These are phyloP conservation scores for Punctoribates punctum DNA, from an alignment of 2,888 invertebrate genomes.

Conservation along the genomic window DNA sequence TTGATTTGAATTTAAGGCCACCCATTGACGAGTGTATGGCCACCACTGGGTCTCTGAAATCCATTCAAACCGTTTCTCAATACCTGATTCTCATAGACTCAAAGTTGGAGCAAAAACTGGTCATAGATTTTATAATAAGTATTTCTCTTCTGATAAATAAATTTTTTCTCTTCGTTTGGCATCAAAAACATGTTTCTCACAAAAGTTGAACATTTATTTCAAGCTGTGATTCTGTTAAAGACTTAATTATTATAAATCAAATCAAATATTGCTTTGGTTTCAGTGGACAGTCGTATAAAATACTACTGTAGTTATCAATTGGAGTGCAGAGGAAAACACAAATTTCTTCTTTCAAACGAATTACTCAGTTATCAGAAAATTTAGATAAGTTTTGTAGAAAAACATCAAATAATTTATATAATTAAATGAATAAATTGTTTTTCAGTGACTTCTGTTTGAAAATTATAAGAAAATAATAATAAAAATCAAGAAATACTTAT, in stretches of 20 bases:
- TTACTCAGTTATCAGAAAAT: not conserved
- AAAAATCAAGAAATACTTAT: not conserved
- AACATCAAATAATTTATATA: conserved; percentile 13
- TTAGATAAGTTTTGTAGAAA: not conserved
- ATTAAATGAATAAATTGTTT: not conserved
- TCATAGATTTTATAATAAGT: too few relatives aligned
- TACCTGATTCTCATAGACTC: too few relatives aligned
- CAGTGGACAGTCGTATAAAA: not conserved
- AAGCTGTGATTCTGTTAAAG: not conserved
- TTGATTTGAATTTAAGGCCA: too few relatives aligned
- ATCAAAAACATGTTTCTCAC: not conserved
- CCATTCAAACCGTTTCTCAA: too few relatives aligned
- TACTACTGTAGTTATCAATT: not conserved
- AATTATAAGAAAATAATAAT: not conserved
- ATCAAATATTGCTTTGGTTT: not conserved
- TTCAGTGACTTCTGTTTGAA: not conserved
- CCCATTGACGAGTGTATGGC: too few relatives aligned
- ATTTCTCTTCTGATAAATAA: too few relatives aligned
- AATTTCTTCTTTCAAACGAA: too few relatives aligned
- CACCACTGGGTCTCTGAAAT: too few relatives aligned
- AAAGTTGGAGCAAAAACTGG: too few relatives aligned
- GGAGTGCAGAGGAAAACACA: too few relatives aligned
- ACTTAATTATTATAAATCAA: conserved; percentile 16
- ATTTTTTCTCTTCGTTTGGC: too few relatives aligned
- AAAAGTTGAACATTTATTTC: not conserved